Evolutionary conservation across 2,797 vertebrate genomes (phyloP), one percentile per base, ranked within the genome.

Genomic region (Okamejei kenojei): DNA sequence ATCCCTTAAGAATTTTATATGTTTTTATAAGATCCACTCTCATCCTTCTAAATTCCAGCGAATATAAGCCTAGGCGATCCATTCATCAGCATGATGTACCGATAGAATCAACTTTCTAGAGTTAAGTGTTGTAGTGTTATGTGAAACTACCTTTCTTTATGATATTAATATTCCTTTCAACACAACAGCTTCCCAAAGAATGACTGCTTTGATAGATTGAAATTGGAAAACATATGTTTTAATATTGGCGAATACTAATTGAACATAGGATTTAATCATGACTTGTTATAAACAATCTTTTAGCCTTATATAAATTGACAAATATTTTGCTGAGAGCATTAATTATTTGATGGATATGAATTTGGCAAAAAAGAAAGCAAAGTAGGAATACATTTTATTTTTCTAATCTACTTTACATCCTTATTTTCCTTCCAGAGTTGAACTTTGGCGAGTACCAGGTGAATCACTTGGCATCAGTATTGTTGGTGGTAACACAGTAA

Each of bases 401-500:
- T 94, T 76, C 93, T 94, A 93, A 73, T 94, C 94, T 94, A 93
- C 77, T 93, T 94, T 93, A 88, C 93, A 82, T 94, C 4, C 68
- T 32, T 77, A 80, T 35, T 58, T 79, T 63, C 23, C 17, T n/a
- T 94, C 29, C 94, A 99, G 98, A 71, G 97, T 99, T 95, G 98
- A 99, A 95, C 97, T 99, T 95, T 97, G 97, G 95, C 96, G 97
- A 93, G 97, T 98, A 93, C 96, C 97, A 6, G 94, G 96, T 0
- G 97, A 98, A 94, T 97, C 98, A 90, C 96, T 99, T 95, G 99
- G 99, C 58, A 98, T 99, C 96, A 99, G 98, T 94, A 99, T 99
- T 86, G 98, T 99, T 45, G 99, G 99, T 29, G 99, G 99, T 6
- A 97, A 96, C 17, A 97, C 97, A 0, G 95, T 99, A 94, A 99